phyloP scores from a whole-genome alignment of 2,797 vertebrate species.

The Ataeniobius toweri region DNA sequence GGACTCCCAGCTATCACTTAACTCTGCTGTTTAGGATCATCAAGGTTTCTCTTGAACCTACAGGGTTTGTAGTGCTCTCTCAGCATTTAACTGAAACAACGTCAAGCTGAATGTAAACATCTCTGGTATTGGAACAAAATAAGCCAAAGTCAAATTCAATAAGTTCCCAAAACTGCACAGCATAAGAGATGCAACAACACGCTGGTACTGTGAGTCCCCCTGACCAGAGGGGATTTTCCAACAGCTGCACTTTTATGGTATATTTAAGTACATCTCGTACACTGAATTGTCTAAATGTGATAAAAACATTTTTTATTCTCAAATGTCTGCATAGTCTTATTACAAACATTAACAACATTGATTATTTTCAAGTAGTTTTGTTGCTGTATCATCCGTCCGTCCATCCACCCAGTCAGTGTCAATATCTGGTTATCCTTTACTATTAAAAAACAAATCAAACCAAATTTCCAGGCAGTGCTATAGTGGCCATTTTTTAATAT shows the following conservation, averaged over 20 bases:
- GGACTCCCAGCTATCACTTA: too few relatives aligned
- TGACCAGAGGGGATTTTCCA: not conserved
- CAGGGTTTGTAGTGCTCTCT: too few relatives aligned
- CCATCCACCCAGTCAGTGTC: too few relatives aligned
- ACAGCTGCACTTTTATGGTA: too few relatives aligned
- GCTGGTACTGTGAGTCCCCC: too few relatives aligned
- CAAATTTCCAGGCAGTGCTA: not conserved
- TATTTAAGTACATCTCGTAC: too few relatives aligned
- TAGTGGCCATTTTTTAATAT: not conserved
- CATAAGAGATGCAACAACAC: too few relatives aligned
- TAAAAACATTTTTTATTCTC: not conserved
- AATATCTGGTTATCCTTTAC: not conserved
- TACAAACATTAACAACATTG: not conserved
- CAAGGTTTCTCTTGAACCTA: too few relatives aligned
- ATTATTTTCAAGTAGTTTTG: not conserved
- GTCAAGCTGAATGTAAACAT: not conserved
- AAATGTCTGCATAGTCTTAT: not conserved
- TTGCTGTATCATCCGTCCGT: not conserved
- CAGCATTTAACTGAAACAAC: not conserved
- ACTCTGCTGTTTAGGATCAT: too few relatives aligned
- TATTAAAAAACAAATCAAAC: not conserved
- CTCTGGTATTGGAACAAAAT: not conserved
- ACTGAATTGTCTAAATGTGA: too few relatives aligned
- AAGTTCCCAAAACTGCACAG: not conserved
- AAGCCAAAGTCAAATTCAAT: not conserved